Evolutionary conservation across 2,888 invertebrate genomes (phyloP).

Genomic region (Eutolmus rufibarbis): DNA sequence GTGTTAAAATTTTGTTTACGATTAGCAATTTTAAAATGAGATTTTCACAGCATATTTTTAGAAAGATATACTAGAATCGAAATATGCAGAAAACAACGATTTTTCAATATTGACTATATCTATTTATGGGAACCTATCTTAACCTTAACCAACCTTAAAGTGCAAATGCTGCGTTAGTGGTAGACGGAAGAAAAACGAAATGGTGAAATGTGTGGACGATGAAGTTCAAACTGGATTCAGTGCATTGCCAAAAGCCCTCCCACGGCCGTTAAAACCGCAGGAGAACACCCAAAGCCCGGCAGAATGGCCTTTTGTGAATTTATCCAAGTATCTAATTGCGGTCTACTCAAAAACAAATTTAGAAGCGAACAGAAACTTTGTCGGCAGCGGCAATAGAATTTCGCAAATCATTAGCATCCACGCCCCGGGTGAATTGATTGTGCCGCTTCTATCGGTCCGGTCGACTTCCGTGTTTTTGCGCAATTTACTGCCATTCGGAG

Average conservation of each 20-base stretch:
- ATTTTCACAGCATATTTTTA: no score
- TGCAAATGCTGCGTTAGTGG: no score
- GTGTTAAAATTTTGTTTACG: no score
- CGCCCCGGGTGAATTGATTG: not conserved
- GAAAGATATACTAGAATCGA: no score
- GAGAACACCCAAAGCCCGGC: not conserved
- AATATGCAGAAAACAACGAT: no score
- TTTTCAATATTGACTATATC: no score
- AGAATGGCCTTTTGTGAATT: not conserved
- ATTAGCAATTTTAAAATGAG: no score
- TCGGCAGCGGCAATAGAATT: not conserved
- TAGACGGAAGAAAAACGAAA: not conserved
- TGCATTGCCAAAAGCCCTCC: not conserved
- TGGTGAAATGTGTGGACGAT: not conserved
- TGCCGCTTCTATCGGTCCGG: not conserved
- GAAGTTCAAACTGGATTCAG: not conserved
- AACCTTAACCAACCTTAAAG: no score
- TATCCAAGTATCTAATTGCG: not conserved
- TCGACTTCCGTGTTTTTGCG: constrained; percentile 11
- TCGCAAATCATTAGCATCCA: not conserved
- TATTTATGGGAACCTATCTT: no score
- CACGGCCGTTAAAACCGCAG: not conserved
- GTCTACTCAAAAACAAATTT: not conserved
- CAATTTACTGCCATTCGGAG: constrained; percentile 2
- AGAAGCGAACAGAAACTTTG: not conserved